Percentiles rank a stretch among this genome's conserved stretches.
Evolutionary conservation across 2,113 vertebrate species (phyloP).

Genomic region (Pholis gunnellus): DNA sequence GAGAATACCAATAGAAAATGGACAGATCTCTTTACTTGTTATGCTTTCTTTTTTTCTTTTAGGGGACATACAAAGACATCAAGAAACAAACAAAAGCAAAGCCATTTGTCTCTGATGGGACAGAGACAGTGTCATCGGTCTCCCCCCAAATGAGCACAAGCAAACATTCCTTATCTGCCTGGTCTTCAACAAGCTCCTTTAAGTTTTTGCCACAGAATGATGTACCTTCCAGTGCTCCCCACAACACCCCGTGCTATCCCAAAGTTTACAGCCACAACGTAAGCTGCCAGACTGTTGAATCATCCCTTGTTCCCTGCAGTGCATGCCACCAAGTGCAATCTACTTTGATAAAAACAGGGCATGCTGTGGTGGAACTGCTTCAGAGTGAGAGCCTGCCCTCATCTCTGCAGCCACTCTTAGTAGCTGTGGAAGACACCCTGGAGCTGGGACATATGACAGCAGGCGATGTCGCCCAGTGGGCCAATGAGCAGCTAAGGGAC

Average conservation of each 20-base stretch:
- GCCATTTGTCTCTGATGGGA: conserved; percentile 11
- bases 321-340: conserved; percentile 84
- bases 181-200: conserved; percentile 51
- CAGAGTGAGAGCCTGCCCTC: conserved; percentile 90
- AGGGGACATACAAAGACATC: conserved; percentile 46
- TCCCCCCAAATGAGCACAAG: conserved; percentile 29
- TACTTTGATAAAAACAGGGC: conserved; percentile 83
- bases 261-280: conserved; percentile 58
- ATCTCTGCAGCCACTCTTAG: conserved; percentile 85
- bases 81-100: conserved; percentile 38
- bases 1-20: background rate
- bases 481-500: conserved; percentile 88
- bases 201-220: conserved; percentile 31
- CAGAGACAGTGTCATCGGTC: conserved; percentile 20
- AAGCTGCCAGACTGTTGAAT: conserved; percentile 81
- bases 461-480: conserved; percentile 88
- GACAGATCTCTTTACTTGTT: background rate
- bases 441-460: conserved; percentile 82
- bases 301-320: conserved; percentile 82
- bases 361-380: conserved; percentile 84
- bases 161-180: conserved; percentile 24
- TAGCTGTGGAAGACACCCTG: conserved; percentile 76
- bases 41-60: conserved; percentile 4
- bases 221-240: background rate
- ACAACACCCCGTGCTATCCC: background rate